Evolutionary conservation across 2,888 invertebrate species (phyloP).

Genomic region (Agapostemon virescens): DNA sequence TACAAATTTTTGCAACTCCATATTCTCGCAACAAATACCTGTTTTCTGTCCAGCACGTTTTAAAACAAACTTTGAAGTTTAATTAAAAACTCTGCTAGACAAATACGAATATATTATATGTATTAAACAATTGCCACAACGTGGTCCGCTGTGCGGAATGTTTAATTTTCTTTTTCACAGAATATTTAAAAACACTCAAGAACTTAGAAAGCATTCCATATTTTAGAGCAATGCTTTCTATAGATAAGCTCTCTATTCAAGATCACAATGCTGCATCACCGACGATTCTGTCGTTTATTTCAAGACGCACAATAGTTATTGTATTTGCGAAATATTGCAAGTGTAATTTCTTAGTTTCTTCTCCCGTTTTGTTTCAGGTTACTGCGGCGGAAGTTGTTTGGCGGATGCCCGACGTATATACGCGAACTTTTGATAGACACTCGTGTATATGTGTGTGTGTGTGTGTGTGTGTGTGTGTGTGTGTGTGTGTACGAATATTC

Average conservation of each 20-base stretch:
- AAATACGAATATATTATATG: too few species aligned
- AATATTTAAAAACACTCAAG: background rate
- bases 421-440: constrained; percentile 10
- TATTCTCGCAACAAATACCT: background rate
- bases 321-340: background rate
- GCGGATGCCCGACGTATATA: background rate
- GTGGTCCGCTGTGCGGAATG: too few species aligned
- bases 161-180: background rate
- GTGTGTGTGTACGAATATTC: background rate
- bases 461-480: background rate
- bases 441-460: too few species aligned
- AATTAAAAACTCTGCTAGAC: background rate
- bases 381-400: constrained; percentile 4
- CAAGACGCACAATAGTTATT: background rate
- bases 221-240: background rate
- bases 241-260: background rate
- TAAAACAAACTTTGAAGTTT: background rate
- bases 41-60: background rate
- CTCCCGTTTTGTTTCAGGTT: background rate
- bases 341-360: constrained; percentile 10
- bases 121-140: too few species aligned
- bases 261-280: background rate
- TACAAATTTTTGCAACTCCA: background rate
- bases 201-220: background rate
- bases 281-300: too few species aligned